Evolutionary conservation across 2,888 invertebrate genomes (phyloP).

Genomic region (Himalopsyche kuldschensis): DNA sequence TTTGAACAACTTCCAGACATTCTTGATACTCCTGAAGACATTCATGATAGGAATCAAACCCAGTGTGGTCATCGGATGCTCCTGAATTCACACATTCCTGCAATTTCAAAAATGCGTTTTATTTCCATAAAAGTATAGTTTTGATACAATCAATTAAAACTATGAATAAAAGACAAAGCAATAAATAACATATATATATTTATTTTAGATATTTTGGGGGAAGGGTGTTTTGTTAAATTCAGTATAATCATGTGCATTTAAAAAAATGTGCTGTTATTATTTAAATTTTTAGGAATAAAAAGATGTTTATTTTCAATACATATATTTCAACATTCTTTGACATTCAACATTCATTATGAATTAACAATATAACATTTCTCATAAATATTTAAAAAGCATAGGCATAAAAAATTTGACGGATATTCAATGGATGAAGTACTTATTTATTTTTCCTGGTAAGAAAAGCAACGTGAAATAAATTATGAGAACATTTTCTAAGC

Average conservation of each 20-base stretch:
- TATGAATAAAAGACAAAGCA: neutral
- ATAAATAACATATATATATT: no score
- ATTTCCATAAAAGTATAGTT: neutral
- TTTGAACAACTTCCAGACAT: constrained; percentile 64
- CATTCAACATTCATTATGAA: neutral
- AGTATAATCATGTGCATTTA: no score
- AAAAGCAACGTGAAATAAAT: no score
- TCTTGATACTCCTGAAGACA: constrained; percentile 68
- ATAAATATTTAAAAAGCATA: neutral
- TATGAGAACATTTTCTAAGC: no score
- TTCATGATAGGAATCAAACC: constrained; percentile 67
- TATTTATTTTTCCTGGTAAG: neutral
- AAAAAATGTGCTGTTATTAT: no score
- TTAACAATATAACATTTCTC: neutral
- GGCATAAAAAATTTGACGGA: neutral
- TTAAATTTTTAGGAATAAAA: no score
- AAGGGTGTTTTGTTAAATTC: no score
- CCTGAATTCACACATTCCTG: constrained; percentile 61
- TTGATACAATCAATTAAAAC: neutral
- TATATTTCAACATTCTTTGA: neutral
- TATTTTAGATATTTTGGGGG: no score
- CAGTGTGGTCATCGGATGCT: constrained; percentile 65
- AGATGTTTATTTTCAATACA: neutral
- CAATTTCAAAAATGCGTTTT: constrained; percentile 22
- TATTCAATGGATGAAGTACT: neutral